Evolutionary conservation across 1,140 invertebrate genomes (phyloP), one percentile per base, ranked within the genome.

Genomic region (Heterodera carotae): DNA sequence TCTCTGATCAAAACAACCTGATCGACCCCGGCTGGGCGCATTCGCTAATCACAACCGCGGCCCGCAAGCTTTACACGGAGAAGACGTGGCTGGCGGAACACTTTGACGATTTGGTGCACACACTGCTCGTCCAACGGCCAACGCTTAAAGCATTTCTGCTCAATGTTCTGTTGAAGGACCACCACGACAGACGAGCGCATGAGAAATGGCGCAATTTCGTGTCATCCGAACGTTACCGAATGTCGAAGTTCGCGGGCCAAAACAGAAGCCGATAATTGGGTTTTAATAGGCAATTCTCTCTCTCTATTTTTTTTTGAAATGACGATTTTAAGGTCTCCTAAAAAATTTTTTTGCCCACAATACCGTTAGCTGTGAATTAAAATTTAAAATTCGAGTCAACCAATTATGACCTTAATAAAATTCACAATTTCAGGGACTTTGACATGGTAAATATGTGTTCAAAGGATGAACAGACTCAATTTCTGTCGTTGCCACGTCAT

Each of bases 201-300:
- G 71, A 74, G 10, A 56, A 56, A 60, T 74, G 71, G 71, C 59
- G 64, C 25, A 74, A 74, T 74, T 74, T 74, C 34, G 71, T 74
- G 43, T 74, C 71, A 18, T 33, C 71, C 12, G 71, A 74, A 56
- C 71, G 71, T n/a, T 62, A 36, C 31, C 43, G 64, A n/a, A 74
- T 74, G 71, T 59, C 71, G 27, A 74, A 74, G 71, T 74, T 5
- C 0, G 33, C 0, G 18, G 59, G 33, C 53, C 29, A 0, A 22
- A 0, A 59, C 12, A 60, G 22, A 22, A 25, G 18, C 60, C n/a
- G 29, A 25, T 60, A 60, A 60, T 33, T 72, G 59, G 29, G 4
- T 18, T 6, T 39, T 6, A 39, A 39, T 39, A 6, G 36, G 36
- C 36, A 39, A 39, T 10, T 10, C 36, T 39, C 10, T 39, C 36